Conservation (phyloP, 2,113 vertebrate species). For the Xiphophorus couchianus region DNA sequence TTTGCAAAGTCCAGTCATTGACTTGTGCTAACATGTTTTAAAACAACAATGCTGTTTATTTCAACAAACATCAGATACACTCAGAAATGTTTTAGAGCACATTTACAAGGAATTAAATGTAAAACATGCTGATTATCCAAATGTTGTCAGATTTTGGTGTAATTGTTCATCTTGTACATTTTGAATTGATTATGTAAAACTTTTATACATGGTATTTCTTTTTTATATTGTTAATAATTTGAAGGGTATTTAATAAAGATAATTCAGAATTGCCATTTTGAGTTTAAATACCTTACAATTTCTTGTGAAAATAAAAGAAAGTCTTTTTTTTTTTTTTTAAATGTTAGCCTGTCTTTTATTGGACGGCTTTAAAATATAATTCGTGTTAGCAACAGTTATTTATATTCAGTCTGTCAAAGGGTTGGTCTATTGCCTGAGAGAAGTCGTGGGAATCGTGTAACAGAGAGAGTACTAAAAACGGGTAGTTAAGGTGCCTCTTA, state of each 20-base stretch:
- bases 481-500: background rate
- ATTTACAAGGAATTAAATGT: constrained; percentile 1
- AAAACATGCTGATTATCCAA: constrained; percentile 9
- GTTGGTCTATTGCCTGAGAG: constrained; percentile 44
- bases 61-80: background rate
- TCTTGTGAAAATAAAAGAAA: background rate
- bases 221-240: constrained; percentile 21
- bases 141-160: constrained; percentile 18
- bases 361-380: background rate
- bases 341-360: background rate
- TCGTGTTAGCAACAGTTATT: background rate
- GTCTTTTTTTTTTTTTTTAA: too few species aligned
- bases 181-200: background rate
- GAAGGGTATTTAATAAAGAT: constrained; percentile 41
- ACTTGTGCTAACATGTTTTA: background rate
- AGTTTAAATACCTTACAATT: background rate
- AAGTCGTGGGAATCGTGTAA: constrained; percentile 72
- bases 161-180: constrained; percentile 16
- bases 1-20: background rate
- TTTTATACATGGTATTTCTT: constrained; percentile 29
- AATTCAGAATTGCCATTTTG: background rate
- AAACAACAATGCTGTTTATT: background rate
- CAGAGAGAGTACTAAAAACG: constrained; percentile 30
- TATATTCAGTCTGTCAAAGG: constrained; percentile 16
- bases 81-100: background rate